Evolutionary conservation across 2,888 invertebrate genomes (phyloP).

Genomic region (Formica aserva): DNA sequence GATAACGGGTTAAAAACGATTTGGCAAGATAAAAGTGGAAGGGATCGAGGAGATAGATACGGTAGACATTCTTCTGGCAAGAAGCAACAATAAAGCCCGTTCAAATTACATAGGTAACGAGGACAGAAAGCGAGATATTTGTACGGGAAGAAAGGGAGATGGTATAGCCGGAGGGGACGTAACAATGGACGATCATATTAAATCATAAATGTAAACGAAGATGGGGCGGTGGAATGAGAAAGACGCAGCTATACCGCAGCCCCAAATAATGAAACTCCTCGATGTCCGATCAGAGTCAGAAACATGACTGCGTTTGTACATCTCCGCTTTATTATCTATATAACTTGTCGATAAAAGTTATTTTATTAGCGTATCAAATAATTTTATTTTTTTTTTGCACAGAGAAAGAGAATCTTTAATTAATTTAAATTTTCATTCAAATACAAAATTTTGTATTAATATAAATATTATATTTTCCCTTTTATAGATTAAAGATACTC

Average conservation of each 20-base stretch:
- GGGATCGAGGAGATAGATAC: constrained; percentile 7
- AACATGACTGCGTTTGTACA: constrained; percentile 54
- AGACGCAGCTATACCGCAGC: constrained; percentile 50
- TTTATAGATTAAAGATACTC: neutral
- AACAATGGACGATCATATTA: constrained; percentile 80
- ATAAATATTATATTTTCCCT: too few relatives aligned
- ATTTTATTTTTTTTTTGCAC: neutral
- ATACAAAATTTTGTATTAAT: neutral
- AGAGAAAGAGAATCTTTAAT: neutral
- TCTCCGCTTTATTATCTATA: constrained; percentile 30
- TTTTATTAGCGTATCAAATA: neutral
- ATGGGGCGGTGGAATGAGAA: constrained; percentile 59
- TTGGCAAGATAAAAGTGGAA: constrained; percentile 24
- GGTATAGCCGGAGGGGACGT: constrained; percentile 67
- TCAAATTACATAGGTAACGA: constrained; percentile 78
- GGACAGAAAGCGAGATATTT: constrained; percentile 73
- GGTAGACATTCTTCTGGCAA: constrained; percentile 54
- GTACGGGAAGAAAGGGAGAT: constrained; percentile 62
- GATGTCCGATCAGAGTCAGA: constrained; percentile 60
- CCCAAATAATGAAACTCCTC: constrained; percentile 72
- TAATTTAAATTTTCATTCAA: neutral
- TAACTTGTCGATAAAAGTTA: neutral
- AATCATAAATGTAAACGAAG: constrained; percentile 81
- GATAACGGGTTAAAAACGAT: constrained; percentile 39
- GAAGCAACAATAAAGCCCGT: constrained; percentile 73